These are phyloP conservation scores for Pandemis heparana DNA, from an alignment of 2,888 invertebrate genomes.

Conservation along the genomic window DNA sequence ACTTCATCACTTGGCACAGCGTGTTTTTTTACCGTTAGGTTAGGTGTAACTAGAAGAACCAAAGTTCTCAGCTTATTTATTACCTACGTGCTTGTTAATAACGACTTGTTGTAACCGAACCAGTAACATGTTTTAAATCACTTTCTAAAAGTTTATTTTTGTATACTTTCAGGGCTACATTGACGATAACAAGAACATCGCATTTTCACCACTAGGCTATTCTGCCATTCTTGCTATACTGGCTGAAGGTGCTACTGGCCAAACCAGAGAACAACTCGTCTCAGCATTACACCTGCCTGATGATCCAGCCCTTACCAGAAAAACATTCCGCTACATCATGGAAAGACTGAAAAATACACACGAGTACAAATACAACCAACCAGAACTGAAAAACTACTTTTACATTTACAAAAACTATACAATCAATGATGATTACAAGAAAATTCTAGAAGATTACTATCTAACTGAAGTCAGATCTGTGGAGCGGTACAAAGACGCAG, in stretches of 20 bases:
- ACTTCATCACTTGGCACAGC: too few relatives aligned
- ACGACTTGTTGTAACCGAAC: not conserved
- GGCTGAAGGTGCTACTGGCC: constrained; percentile 87
- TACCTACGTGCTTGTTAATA: too few relatives aligned
- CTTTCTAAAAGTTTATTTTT: not conserved
- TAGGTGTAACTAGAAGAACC: too few relatives aligned
- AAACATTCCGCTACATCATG: constrained; percentile 80
- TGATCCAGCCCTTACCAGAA: constrained; percentile 75
- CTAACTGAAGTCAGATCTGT: constrained; percentile 87
- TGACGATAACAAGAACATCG: constrained; percentile 84
- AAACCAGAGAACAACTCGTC: constrained; percentile 85
- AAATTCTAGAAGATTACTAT: constrained; percentile 85
- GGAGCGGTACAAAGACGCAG: constrained; percentile 71
- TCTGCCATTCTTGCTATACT: constrained; percentile 87
- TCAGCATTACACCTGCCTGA: constrained; percentile 85
- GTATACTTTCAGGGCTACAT: constrained; percentile 77
- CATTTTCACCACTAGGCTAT: constrained; percentile 88
- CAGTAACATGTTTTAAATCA: not conserved
- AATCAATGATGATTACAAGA: constrained; percentile 86
- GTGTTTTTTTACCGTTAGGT: too few relatives aligned
- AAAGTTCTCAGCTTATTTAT: too few relatives aligned
- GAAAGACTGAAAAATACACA: constrained; percentile 80
- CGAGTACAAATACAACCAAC: constrained; percentile 80
- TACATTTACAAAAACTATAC: constrained; percentile 89
- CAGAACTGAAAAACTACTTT: constrained; percentile 88